These are phyloP conservation scores for Platyrinchus mystaceus DNA, from an alignment of 2,797 vertebrate genomes.

Conservation along the genomic window DNA sequence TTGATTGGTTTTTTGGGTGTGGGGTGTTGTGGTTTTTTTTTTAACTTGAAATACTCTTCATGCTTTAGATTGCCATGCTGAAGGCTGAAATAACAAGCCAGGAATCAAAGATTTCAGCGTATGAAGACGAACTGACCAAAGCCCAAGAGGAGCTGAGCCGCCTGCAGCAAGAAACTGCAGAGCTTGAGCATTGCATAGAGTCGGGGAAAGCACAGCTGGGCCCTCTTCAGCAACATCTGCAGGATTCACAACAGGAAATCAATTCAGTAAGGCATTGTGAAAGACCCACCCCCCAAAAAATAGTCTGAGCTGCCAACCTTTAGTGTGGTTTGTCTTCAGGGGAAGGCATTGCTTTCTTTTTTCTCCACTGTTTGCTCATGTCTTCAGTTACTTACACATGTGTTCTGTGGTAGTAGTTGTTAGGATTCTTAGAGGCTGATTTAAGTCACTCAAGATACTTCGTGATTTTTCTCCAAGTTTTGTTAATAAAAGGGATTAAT, in stretches of 20 bases:
- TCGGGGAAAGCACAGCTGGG: constrained; percentile 87
- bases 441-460: background rate
- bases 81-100: constrained; percentile 90
- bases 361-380: background rate
- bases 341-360: background rate
- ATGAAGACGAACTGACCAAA: constrained; percentile 90
- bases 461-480: background rate
- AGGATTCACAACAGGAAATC: constrained; percentile 90
- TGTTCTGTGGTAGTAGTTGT: background rate
- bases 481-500: background rate
- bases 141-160: constrained; percentile 89
- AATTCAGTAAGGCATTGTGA: constrained; percentile 81
- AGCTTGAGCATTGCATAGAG: constrained; percentile 88
- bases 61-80: constrained; percentile 86
- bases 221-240: constrained; percentile 90
- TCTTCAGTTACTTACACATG: background rate
- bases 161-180: constrained; percentile 91
- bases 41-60: background rate
- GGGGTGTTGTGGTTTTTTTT: rapidly evolving
- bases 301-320: background rate
- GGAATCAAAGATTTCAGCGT: constrained; percentile 89
- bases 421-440: background rate
- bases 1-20: background rate
- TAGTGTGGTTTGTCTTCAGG: background rate
- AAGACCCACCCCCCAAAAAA: background rate